Evolutionary conservation across 2,888 invertebrate species (phyloP).

Genomic region (Caenorhabditis sp.): DNA sequence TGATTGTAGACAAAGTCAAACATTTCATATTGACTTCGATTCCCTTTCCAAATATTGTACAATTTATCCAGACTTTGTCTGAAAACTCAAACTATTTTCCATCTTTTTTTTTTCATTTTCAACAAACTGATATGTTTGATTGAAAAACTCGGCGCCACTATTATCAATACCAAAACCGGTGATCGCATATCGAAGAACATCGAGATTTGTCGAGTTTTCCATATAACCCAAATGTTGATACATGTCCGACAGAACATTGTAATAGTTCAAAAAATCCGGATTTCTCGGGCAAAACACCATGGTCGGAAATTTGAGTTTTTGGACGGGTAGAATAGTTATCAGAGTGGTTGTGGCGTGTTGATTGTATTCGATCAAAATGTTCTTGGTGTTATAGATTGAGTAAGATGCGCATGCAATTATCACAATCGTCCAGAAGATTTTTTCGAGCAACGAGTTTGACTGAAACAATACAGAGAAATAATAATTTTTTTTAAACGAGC

Average conservation of each 20-base stretch:
- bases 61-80: constrained; percentile 15
- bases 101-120: no score
- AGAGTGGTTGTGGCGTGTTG: constrained; percentile 41
- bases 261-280: constrained; percentile 43
- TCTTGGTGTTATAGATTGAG: constrained; percentile 37
- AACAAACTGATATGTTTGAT: constrained; percentile 23
- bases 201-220: constrained; percentile 26
- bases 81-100: not conserved
- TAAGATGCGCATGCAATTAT: constrained; percentile 29
- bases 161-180: constrained; percentile 38
- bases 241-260: constrained; percentile 42
- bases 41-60: constrained; percentile 28
- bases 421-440: constrained; percentile 38
- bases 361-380: constrained; percentile 39
- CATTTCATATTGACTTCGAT: constrained; percentile 41
- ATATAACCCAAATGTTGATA: constrained; percentile 30
- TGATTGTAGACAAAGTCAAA: constrained; percentile 42
- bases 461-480: constrained; percentile 7
- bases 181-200: constrained; percentile 35
- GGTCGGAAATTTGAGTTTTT: constrained; percentile 39
- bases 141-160: constrained; percentile 21
- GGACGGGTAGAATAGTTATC: constrained; percentile 43
- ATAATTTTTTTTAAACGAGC: no score
- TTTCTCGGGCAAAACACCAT: constrained; percentile 47
- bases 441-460: constrained; percentile 38